phyloP scores from a whole-genome alignment of 2,113 vertebrate genomes.

The Amia ocellicauda region DNA sequence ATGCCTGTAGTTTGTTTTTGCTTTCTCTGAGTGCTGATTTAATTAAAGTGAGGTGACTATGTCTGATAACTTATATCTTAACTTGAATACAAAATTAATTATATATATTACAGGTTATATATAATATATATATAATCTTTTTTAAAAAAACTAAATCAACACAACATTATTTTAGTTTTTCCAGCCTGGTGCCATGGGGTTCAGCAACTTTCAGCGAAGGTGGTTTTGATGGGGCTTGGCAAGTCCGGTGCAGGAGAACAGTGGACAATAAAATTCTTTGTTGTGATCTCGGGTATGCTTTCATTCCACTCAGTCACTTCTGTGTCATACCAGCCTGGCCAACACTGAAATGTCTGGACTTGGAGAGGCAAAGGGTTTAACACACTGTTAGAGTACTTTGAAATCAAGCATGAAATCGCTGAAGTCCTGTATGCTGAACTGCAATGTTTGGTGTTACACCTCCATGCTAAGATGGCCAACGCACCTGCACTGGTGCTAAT shows the following conservation, averaged over 20 bases:
- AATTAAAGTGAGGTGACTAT: constrained; percentile 19
- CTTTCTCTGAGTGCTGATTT: constrained; percentile 13
- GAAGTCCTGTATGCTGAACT: no score
- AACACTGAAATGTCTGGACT: constrained; percentile 21
- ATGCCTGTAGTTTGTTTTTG: constrained; percentile 4
- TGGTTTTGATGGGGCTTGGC: neutral
- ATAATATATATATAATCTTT: no score
- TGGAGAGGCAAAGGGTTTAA: constrained; percentile 12
- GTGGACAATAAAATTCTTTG: constrained; percentile 22
- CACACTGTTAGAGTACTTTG: no score
- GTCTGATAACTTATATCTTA: no score
- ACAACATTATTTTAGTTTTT: constrained; percentile 25
- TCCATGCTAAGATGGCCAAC: no score
- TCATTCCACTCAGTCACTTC: constrained; percentile 24
- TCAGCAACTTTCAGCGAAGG: constrained; percentile 27
- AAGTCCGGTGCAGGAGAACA: neutral
- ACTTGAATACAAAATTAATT: no score
- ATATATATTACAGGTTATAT: no score
- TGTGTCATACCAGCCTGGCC: constrained; percentile 28
- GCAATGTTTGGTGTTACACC: no score
- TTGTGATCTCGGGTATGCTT: constrained; percentile 25
- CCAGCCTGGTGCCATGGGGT: constrained; percentile 33
- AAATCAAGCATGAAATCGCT: no score
- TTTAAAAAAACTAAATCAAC: no score
- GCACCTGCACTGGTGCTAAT: no score